phyloP scores from a whole-genome alignment of 2,113 vertebrate species.

The Macrotus californicus region DNA sequence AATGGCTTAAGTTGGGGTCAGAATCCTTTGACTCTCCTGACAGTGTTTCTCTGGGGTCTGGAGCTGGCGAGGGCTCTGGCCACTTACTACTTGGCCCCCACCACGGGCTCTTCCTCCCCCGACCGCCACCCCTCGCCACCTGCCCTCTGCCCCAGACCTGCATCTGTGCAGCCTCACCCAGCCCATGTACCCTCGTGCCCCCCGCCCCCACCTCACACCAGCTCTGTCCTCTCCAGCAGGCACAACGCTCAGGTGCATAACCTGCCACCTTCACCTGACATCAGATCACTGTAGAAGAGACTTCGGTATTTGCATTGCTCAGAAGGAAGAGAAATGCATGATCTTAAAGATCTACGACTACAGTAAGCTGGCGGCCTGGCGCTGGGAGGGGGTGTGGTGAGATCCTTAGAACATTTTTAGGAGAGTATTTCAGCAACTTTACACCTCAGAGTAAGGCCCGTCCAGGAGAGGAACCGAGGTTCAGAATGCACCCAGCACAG shows the following conservation, averaged over 20 bases:
- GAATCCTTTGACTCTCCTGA: not conserved
- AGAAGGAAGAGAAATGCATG: conserved; percentile 23
- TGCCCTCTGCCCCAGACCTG: not conserved
- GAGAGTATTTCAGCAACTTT: not conserved
- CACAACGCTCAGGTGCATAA: conserved; percentile 9
- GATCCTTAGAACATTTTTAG: not conserved
- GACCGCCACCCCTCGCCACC: no score
- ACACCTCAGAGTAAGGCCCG: not conserved
- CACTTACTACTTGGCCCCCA: not conserved
- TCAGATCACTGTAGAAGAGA: conserved; percentile 57
- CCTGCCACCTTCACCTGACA: not conserved
- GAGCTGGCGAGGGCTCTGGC: not conserved
- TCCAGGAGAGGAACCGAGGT: not conserved
- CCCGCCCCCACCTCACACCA: not conserved
- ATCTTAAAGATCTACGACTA: not conserved
- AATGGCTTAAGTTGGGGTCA: not conserved
- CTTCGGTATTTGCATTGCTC: conserved; percentile 31
- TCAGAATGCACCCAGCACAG: not conserved
- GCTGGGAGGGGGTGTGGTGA: no score
- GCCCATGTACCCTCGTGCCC: no score
- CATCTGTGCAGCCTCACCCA: not conserved
- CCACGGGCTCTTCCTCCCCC: not conserved
- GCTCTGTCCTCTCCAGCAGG: not conserved
- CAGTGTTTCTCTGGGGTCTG: not conserved
- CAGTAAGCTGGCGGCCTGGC: conserved; percentile 4